phyloP scores from a whole-genome alignment of 2,797 vertebrate species.

The Eurystomus glaucurus region DNA sequence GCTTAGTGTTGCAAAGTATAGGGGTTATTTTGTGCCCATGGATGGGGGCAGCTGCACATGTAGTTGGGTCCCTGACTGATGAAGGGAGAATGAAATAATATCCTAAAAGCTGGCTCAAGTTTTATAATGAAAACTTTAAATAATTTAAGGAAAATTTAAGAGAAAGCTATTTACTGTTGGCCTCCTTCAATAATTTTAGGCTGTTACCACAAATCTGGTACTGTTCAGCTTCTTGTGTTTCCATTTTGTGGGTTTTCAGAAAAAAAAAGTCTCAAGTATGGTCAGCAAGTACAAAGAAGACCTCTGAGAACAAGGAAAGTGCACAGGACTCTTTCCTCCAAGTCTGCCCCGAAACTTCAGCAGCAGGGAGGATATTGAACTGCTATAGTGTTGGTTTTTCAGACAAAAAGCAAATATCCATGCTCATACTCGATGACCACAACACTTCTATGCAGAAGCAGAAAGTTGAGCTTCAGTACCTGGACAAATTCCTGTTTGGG shows the following conservation, averaged over 20 bases:
- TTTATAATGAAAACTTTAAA: background rate
- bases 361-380: background rate
- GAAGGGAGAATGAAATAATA: background rate
- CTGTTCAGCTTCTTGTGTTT: background rate
- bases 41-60: accelerated
- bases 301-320: background rate
- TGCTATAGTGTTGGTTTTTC: background rate
- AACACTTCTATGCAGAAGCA: background rate
- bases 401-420: background rate
- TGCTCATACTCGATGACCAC: background rate
- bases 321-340: background rate
- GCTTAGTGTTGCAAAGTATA: background rate
- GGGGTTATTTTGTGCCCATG: background rate
- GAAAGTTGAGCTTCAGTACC: background rate
- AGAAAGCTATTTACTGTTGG: background rate
- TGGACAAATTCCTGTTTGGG: background rate
- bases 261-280: background rate
- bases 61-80: background rate
- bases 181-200: background rate
- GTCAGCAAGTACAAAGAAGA: background rate
- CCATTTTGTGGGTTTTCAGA: background rate
- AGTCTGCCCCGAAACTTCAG: background rate
- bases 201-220: background rate
- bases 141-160: too few species aligned
- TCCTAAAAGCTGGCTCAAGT: background rate